Evolutionary conservation across 1,140 invertebrate species (phyloP).

Genomic region (Trichonephila clavipes): DNA sequence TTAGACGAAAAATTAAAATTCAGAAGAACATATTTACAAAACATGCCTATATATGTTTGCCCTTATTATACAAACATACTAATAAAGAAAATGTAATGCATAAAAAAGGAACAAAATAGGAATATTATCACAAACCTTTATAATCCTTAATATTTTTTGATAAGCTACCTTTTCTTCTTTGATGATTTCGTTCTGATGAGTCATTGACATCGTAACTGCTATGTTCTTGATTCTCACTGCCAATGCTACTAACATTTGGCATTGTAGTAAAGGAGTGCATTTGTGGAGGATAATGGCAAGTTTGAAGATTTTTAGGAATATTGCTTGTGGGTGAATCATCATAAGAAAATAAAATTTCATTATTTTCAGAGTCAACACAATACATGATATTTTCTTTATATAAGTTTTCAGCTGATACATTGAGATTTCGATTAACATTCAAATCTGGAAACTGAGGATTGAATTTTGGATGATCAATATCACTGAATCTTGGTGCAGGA

Average conservation of each 20-base stretch:
- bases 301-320: constrained; percentile 53
- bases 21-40: no score
- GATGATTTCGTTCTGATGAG: neutral
- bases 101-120: neutral
- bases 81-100: neutral
- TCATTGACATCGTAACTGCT: constrained; percentile 14
- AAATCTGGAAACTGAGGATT: neutral
- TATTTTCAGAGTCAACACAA: constrained; percentile 75
- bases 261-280: constrained; percentile 71
- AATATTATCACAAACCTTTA: constrained; percentile 14
- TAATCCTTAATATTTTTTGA: neutral
- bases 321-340: constrained; percentile 33
- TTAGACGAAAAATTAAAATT: no score
- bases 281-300: constrained; percentile 69
- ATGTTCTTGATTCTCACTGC: constrained; percentile 33
- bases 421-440: neutral
- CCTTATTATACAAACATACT: no score
- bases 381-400: constrained; percentile 67
- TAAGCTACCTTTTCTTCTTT: neutral
- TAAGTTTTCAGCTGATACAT: constrained; percentile 12
- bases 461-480: constrained; percentile 20
- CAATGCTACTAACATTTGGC: constrained; percentile 67
- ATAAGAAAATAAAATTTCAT: constrained; percentile 71
- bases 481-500: neutral
- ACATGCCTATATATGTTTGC: no score